Base-by-base conservation (phyloP, 2,113 vertebrate species). In the Lamprotornis superbus region DNA sequence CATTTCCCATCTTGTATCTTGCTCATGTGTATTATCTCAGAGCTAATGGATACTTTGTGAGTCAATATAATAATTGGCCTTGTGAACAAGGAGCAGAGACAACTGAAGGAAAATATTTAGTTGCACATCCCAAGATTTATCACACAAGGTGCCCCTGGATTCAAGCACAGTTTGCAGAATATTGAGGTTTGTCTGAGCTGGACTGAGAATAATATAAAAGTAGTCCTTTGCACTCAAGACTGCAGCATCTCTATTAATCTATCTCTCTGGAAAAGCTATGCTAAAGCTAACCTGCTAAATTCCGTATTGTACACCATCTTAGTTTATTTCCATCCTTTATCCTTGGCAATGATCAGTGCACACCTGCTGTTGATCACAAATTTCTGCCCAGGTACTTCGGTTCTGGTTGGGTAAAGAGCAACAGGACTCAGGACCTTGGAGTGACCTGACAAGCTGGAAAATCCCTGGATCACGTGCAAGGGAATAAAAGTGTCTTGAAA, bases 391-490 rank as follows among this genome's bases (percentile, higher is more conserved):
- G 17, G 17, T 60, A 22, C 16, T 70, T 81, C 31, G 23, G 9
- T 31, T 70, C 3, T 42, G 57, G 19, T 17, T 50, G 53, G 53
- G 7, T 63, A 28, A 89, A 35, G 20, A 61, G 16, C 4, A 18
- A 17, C 20, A 50, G 8, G 42, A 23, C 18, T 77, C 22, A 30
- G 6, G 21, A 27, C 24, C 15, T 46, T 33, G 44, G 25, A 15
- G 22, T 30, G 25, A 44, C 15, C 17, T 31, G 40, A 39, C 1
- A 12, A 87, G 20, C 7, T 67, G 46, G 12, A 73, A 73, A 73
- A 7, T 14, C 17, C 10, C 5, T 73, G 53, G 12, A 6, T 83
- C 24, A 50, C 0, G 0, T 35, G 24, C 13, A 71, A 12, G 15
- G 23, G 15, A 67, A n/a, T n/a, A 16, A 50, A 56, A 25, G 1